A percentile compares a stretch with the other conserved stretches of the same genome.
Conservation (phyloP, 2,888 invertebrate species). For the Protonemura montana region DNA sequence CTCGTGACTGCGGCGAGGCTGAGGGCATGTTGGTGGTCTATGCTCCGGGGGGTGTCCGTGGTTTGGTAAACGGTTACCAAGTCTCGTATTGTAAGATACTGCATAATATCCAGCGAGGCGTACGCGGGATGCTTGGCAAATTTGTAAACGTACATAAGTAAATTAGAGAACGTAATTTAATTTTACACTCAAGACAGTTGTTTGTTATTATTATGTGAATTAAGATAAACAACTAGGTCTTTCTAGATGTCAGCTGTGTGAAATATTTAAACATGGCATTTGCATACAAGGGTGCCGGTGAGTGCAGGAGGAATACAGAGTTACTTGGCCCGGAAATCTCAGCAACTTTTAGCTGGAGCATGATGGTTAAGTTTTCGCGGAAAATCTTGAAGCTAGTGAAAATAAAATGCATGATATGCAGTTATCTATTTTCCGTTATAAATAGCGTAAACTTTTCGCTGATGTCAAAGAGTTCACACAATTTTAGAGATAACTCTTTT, state of each 20-base stretch:
- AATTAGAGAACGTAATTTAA: conserved; percentile 31
- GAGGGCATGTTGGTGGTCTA: background rate
- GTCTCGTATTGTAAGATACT: conserved; percentile 7
- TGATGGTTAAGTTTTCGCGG: background rate
- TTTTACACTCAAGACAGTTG: conserved; percentile 33
- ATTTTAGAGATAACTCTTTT: background rate
- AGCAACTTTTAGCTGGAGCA: background rate
- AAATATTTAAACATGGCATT: conserved; percentile 12
- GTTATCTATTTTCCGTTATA: background rate
- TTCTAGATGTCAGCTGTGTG: background rate
- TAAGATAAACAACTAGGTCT: conserved; percentile 16
- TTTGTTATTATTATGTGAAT: conserved; percentile 18
- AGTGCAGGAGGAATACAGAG: background rate
- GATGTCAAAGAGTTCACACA: background rate
- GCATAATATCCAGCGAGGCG: background rate
- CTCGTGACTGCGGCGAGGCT: background rate
- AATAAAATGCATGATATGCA: background rate
- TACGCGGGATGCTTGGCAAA: background rate
- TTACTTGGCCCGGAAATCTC: background rate
- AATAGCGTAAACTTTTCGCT: background rate
- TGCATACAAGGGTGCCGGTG: background rate
- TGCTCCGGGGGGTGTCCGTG: background rate
- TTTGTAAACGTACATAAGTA: conserved; percentile 16
- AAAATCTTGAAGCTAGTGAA: background rate
- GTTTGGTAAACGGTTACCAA: conserved; percentile 7